A percentile compares a stretch with the other conserved stretches of the same genome.
These are phyloP conservation scores for Anser brachyrhynchus DNA, from an alignment of 2,113 vertebrate genomes.

Conservation along the genomic window DNA sequence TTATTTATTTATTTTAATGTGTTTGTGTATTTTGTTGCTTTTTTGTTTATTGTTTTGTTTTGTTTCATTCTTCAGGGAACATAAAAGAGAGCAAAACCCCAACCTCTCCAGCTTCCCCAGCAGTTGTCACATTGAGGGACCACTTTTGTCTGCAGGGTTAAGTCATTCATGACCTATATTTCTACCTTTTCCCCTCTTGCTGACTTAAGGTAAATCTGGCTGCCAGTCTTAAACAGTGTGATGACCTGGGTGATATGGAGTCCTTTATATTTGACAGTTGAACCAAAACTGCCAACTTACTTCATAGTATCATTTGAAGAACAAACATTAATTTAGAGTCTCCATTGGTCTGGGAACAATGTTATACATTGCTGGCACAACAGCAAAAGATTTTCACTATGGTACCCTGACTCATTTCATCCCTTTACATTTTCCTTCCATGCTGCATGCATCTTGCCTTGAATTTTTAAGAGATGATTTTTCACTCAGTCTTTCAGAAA, in stretches of 20 bases:
- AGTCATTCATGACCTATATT: not conserved
- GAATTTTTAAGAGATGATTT: not conserved
- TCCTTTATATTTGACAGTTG: not conserved
- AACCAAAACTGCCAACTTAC: not conserved
- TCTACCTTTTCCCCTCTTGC: not conserved
- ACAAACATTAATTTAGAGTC: not conserved
- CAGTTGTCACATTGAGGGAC: not conserved
- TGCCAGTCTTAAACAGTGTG: not conserved
- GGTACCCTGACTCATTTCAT: conserved; percentile 7
- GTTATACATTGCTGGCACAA: not conserved
- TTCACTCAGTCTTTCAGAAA: conserved; percentile 13
- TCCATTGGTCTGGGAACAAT: not conserved
- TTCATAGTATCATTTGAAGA: not conserved
- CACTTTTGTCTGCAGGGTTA: not conserved
- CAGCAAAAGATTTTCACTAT: not conserved
- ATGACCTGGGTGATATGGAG: not conserved
- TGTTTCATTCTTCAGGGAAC: not conserved
- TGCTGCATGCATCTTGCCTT: not conserved
- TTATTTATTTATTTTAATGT: not conserved
- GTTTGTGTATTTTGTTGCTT: not conserved
- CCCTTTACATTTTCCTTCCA: not conserved
- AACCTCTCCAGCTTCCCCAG: fast-evolving
- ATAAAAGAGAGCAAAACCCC: not conserved
- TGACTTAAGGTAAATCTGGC: not conserved
- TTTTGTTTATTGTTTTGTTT: not conserved